Base-by-base conservation (phyloP, 2,797 vertebrate genomes). In the Aotus griseimembra region DNA sequence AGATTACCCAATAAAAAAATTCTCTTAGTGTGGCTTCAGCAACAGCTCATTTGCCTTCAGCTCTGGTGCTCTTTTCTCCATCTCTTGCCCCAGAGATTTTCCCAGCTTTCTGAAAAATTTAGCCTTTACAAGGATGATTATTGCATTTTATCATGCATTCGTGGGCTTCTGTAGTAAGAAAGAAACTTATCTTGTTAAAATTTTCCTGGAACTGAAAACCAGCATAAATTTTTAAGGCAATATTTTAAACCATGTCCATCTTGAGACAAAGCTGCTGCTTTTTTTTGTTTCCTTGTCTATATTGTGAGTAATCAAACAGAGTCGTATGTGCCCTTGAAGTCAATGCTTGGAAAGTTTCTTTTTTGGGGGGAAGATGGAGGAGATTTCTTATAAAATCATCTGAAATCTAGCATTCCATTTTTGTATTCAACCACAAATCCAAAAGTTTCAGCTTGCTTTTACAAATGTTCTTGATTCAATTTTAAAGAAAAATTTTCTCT, bases 361-460 rank as follows among this genome's bases (percentile, higher is more conserved):
- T 28, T 81, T 41, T 77, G 13, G 11, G n/a, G 3, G n/a, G 30
- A 92, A 81, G 13, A 22, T 90, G 22, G 15, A 33, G 7, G 8
- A 72, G 5, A 58, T 39, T 33, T 48, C 50, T 90, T 76, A 20
- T 46, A 90, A 88, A 15, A 61, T 76, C 2, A 33, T 17, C 70
- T 14, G 30, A 61, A 89, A 58, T 46, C 30, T 70, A 39, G 7
- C 19, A 41, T 67, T 93, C 33, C 26, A 24, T 39, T 86, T 97
- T 73, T 90, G 48, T 89, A 61, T 11, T 95, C 77, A 91, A 41
- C 73, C 77, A 50, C n/a, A 92, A 97, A 94, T 93, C 50, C 44
- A 96, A 67, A 96, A 94, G 55, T 86, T 96, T 98, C 73, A 96
- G 33, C 57, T 97, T 97, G 46, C 48, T 96, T 98, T 98, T 93